Evolutionary conservation across 2,888 invertebrate genomes (phyloP).

Genomic region (Abrostola tripartita): DNA sequence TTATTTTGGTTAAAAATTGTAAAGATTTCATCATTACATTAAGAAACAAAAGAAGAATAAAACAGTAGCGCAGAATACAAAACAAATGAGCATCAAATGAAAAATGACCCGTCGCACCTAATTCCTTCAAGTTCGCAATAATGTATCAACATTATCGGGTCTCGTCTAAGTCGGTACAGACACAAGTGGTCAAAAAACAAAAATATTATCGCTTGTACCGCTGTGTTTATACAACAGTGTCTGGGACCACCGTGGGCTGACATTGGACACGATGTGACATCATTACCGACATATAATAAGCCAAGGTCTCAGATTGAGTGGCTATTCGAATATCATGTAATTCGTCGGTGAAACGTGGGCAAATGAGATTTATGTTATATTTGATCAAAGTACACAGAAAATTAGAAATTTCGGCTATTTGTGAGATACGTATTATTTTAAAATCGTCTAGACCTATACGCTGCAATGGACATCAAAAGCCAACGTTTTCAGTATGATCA

Average conservation of each 20-base stretch:
- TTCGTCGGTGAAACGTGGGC: background rate
- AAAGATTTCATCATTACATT: background rate
- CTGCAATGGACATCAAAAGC: too few species aligned
- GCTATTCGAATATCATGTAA: constrained; percentile 12
- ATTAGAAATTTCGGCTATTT: too few species aligned
- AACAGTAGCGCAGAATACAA: background rate
- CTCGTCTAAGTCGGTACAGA: constrained; percentile 16
- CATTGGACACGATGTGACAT: constrained; percentile 57
- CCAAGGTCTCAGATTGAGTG: constrained; percentile 43
- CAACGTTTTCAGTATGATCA: too few species aligned
- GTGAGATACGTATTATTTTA: too few species aligned
- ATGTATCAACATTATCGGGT: constrained; percentile 28
- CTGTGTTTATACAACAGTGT: constrained; percentile 60
- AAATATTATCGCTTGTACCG: constrained; percentile 60
- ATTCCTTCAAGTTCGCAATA: constrained; percentile 14
- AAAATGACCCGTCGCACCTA: constrained; percentile 13
- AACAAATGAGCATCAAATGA: background rate
- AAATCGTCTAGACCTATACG: too few species aligned
- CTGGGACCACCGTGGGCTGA: constrained; percentile 56
- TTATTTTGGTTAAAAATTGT: too few species aligned
- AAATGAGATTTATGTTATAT: background rate
- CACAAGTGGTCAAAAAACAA: constrained; percentile 57
- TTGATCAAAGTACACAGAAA: too few species aligned
- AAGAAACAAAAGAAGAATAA: background rate
- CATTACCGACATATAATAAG: constrained; percentile 40